Evolutionary conservation across 2,797 vertebrate species (phyloP).

Genomic region (Syngnathus acus): DNA sequence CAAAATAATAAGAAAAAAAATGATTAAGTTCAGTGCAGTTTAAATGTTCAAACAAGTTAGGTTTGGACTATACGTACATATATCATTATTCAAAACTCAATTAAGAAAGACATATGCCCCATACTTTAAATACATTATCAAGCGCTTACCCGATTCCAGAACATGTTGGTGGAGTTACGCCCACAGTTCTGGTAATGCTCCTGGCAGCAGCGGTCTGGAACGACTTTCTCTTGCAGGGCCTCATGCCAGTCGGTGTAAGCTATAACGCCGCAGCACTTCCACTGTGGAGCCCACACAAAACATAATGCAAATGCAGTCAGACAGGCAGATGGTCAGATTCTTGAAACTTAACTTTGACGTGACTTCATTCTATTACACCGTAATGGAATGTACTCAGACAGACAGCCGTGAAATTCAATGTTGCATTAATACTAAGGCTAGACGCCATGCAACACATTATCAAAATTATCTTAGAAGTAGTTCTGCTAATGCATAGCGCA

Average conservation of each 20-base stretch:
- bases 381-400: constrained; percentile 19
- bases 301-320: constrained; percentile 11
- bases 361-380: constrained; percentile 14
- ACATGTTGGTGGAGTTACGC: constrained; percentile 79
- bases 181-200: constrained; percentile 96
- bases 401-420: constrained; percentile 15
- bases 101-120: background rate
- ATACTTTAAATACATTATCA: background rate
- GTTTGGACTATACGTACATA: background rate
- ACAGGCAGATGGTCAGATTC: constrained; percentile 7
- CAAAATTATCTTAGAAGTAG: constrained; percentile 19
- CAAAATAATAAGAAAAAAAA: too few species aligned
- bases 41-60: background rate
- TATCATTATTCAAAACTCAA: background rate
- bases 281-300: constrained; percentile 62
- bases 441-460: constrained; percentile 33
- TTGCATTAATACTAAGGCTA: constrained; percentile 18
- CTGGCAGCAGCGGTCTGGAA: constrained; percentile 93
- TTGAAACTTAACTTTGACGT: constrained; percentile 20
- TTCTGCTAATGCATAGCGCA: constrained; percentile 9
- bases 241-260: constrained; percentile 90
- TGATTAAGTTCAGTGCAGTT: too few species aligned
- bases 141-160: constrained; percentile 84
- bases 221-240: constrained; percentile 84
- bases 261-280: constrained; percentile 94